phyloP scores from a whole-genome alignment of 2,888 invertebrate genomes.

The Rotaria magnacalcarata region DNA sequence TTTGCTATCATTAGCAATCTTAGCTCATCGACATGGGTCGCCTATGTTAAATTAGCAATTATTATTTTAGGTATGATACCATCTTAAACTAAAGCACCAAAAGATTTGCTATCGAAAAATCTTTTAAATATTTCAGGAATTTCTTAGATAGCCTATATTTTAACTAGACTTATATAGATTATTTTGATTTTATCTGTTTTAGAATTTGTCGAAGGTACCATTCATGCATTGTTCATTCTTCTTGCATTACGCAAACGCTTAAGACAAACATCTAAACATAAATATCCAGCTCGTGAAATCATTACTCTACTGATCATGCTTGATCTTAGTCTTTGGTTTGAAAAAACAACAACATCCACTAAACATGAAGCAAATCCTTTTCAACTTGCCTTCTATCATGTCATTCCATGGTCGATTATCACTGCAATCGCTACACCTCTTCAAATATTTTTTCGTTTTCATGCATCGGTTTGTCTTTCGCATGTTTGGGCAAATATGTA shows the following conservation, averaged over 20 bases:
- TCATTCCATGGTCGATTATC: slow-evolving; percentile 43
- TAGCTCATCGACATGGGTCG: neutral
- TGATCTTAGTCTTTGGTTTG: slow-evolving; percentile 42
- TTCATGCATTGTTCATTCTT: slow-evolving; percentile 20
- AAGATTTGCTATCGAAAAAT: too few species aligned
- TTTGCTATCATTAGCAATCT: neutral
- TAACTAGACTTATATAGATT: too few species aligned
- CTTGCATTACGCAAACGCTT: slow-evolving; percentile 4
- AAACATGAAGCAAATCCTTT: slow-evolving; percentile 38
- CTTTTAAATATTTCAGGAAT: too few species aligned
- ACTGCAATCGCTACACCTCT: slow-evolving; percentile 39
- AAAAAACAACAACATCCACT: slow-evolving; percentile 40
- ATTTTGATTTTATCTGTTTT: neutral
- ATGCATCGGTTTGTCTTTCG: slow-evolving; percentile 45
- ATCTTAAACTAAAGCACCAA: too few species aligned
- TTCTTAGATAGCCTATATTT: too few species aligned
- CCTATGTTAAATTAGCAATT: neutral
- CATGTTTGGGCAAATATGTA: slow-evolving; percentile 44
- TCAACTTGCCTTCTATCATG: slow-evolving; percentile 43
- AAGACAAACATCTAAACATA: neutral
- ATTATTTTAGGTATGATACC: neutral
- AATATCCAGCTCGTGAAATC: slow-evolving; percentile 40
- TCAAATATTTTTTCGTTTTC: slow-evolving; percentile 44
- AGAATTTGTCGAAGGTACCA: slow-evolving; percentile 14
- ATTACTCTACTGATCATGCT: slow-evolving; percentile 40